Conservation (phyloP, 2,888 invertebrate species). For the Chalcis sispes region DNA sequence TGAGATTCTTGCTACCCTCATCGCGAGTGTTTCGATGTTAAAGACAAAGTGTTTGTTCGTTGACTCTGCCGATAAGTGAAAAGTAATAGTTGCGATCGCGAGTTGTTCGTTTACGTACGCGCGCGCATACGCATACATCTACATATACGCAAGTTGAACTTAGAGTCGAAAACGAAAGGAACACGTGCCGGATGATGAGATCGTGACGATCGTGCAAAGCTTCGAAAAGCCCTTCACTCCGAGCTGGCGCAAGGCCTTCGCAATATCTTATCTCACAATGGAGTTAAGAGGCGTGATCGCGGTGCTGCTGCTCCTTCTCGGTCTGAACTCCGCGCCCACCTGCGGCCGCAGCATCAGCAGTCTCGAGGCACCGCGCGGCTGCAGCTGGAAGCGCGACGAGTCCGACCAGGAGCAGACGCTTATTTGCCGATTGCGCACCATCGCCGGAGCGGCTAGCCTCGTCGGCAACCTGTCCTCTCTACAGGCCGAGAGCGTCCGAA, state of each 20-base stretch:
- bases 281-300: slow-evolving; percentile 2
- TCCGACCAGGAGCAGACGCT: slow-evolving; percentile 77
- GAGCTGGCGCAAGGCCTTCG: neutral
- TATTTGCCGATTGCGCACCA: slow-evolving; percentile 84
- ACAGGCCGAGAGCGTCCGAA: slow-evolving; percentile 82
- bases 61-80: neutral
- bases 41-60: neutral
- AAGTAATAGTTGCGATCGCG: neutral
- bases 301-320: slow-evolving; percentile 61
- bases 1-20: neutral
- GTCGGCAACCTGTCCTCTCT: slow-evolving; percentile 83
- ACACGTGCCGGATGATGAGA: slow-evolving; percentile 64
- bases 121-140: too few species aligned
- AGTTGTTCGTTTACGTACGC: too few species aligned
- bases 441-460: slow-evolving; percentile 83
- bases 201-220: slow-evolving; percentile 66
- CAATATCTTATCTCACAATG: slow-evolving; percentile 17
- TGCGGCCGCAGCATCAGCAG: slow-evolving; percentile 71
- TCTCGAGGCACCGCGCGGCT: slow-evolving; percentile 82
- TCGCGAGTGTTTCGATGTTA: slow-evolving; percentile 37
- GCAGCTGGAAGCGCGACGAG: slow-evolving; percentile 81
- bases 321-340: neutral
- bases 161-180: too few species aligned
- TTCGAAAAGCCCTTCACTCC: slow-evolving; percentile 39
- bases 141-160: too few species aligned